Conservation (phyloP, 2,797 vertebrate species). For the Chiloscyllium punctatum region DNA sequence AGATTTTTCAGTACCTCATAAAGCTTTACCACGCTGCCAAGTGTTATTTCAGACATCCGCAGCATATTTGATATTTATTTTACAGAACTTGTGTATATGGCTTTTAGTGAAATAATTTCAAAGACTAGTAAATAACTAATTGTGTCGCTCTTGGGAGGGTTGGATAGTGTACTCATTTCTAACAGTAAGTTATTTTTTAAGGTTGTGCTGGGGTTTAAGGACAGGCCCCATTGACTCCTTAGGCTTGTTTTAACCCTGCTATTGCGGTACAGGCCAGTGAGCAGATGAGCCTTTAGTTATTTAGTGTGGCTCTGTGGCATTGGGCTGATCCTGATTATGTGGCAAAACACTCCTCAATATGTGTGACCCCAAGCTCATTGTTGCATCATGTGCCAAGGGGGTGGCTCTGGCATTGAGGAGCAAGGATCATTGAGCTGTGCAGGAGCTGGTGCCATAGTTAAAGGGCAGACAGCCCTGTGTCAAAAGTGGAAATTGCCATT, state of each 20-base stretch:
- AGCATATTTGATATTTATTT: background rate
- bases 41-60: background rate
- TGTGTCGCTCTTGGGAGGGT: background rate
- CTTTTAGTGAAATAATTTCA: background rate
- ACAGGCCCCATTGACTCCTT: background rate
- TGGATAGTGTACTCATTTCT: background rate
- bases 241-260: background rate
- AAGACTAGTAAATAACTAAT: background rate
- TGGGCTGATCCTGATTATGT: no score
- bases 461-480: no score
- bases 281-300: no score
- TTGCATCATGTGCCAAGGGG: no score
- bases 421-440: no score
- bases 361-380: no score
- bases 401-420: no score
- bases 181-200: background rate
- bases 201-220: background rate
- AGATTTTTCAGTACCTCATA: background rate
- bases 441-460: no score
- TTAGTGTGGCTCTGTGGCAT: no score
- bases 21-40: background rate
- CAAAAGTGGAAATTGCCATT: no score
- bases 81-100: background rate
- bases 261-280: no score
- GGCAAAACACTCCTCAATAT: no score